phyloP scores from a whole-genome alignment of 2,113 vertebrate genomes.

The Aldabrachelys gigantea region DNA sequence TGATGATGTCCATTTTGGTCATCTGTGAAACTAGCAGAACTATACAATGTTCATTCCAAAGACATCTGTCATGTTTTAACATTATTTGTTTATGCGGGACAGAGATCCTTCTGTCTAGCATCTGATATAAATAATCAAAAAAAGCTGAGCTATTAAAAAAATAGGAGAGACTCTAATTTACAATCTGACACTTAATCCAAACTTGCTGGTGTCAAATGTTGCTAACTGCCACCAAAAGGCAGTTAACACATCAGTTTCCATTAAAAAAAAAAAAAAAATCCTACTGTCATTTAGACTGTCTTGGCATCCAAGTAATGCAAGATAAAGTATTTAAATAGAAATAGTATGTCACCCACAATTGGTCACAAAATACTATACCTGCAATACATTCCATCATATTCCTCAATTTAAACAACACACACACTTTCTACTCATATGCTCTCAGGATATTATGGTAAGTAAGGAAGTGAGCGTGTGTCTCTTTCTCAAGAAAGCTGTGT shows the following conservation, averaged over 20 bases:
- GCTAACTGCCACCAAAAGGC: background rate
- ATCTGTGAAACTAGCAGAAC: rapidly evolving
- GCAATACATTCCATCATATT: background rate
- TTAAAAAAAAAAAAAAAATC: background rate
- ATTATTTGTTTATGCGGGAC: background rate
- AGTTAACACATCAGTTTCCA: background rate
- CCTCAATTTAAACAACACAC: rapidly evolving
- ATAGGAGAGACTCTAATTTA: background rate
- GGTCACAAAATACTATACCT: background rate
- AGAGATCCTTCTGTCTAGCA: background rate
- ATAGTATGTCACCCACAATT: background rate
- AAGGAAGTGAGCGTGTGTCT: background rate
- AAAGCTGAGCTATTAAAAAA: background rate
- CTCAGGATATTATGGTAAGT: background rate
- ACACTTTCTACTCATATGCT: background rate
- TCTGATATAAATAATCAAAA: background rate
- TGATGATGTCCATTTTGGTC: background rate
- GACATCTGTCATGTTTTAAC: background rate
- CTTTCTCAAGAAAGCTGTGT: rapidly evolving
- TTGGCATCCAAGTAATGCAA: background rate
- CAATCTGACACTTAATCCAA: background rate
- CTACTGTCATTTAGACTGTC: background rate
- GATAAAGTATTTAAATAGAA: background rate
- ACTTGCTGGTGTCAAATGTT: background rate
- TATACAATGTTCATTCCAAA: rapidly evolving